Percentiles rank a stretch among this genome's conserved stretches.
These are phyloP conservation scores for Seira musarum DNA, from an alignment of 2,888 invertebrate genomes.

Conservation along the genomic window DNA sequence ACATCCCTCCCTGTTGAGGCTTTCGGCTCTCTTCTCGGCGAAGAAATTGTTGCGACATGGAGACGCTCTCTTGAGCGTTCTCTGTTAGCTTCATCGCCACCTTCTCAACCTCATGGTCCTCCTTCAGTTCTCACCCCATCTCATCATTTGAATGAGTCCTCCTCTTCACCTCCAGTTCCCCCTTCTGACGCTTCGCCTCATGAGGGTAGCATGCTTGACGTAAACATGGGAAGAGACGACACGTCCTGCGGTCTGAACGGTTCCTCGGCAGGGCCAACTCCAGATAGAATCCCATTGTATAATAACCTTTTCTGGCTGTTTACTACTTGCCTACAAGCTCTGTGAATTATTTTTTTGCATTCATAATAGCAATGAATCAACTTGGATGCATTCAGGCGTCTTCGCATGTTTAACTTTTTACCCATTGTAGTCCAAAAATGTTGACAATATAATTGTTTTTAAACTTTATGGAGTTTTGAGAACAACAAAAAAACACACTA, in stretches of 20 bases:
- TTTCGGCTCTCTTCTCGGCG: conserved; percentile 78
- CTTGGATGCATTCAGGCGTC: conserved; percentile 4
- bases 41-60: conserved; percentile 87
- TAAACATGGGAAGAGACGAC: conserved; percentile 59
- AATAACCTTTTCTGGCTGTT: conserved; percentile 75
- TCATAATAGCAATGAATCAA: background rate
- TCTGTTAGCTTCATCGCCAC: conserved; percentile 69
- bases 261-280: conserved; percentile 60
- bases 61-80: conserved; percentile 80
- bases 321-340: background rate
- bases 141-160: conserved; percentile 70
- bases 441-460: conserved; percentile 49
- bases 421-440: conserved; percentile 6
- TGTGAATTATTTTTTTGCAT: conserved; percentile 1
- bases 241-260: conserved; percentile 66
- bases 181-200: conserved; percentile 67
- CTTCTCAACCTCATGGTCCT: conserved; percentile 68
- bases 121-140: conserved; percentile 60
- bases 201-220: conserved; percentile 59
- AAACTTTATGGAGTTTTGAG: conserved; percentile 22
- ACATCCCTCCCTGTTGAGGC: conserved; percentile 69
- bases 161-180: conserved; percentile 66
- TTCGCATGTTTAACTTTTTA: background rate
- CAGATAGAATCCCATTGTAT: conserved; percentile 82
- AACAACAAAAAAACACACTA: background rate